phyloP scores from a whole-genome alignment of 2,113 vertebrate genomes.

The Callospermophilus lateralis region DNA sequence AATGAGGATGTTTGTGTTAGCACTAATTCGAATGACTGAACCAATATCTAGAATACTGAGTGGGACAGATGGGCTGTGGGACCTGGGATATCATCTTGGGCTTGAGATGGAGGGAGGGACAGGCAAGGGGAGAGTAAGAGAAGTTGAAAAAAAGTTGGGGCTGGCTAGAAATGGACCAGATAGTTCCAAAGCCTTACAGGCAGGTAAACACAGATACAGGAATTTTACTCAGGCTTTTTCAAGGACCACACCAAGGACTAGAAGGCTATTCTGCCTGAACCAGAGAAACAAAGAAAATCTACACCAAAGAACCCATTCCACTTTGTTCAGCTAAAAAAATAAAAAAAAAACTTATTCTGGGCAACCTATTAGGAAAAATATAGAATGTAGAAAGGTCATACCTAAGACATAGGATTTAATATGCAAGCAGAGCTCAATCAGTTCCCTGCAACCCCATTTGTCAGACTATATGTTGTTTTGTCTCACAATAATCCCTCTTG shows the following conservation, averaged over 20 bases:
- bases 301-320: neutral
- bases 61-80: slow-evolving; percentile 23
- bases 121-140: neutral
- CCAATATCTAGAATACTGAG: slow-evolving; percentile 56
- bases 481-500: neutral
- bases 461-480: neutral
- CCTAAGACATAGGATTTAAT: neutral
- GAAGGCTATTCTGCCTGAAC: neutral
- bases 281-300: neutral
- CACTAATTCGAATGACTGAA: slow-evolving; percentile 69
- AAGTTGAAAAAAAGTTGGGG: neutral
- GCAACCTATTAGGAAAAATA: neutral
- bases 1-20: slow-evolving; percentile 78
- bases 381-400: neutral
- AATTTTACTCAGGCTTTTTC: neutral
- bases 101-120: neutral
- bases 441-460: neutral
- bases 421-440: neutral
- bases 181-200: neutral
- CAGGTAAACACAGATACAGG: neutral
- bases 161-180: neutral
- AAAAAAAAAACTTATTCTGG: neutral
- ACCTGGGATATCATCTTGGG: neutral
- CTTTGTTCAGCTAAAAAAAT: neutral
- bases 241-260: neutral